A percentile compares a stretch with the other conserved stretches of the same genome.
phyloP scores from a whole-genome alignment of 2,113 vertebrate genomes.

The Pachycephala philippinensis region DNA sequence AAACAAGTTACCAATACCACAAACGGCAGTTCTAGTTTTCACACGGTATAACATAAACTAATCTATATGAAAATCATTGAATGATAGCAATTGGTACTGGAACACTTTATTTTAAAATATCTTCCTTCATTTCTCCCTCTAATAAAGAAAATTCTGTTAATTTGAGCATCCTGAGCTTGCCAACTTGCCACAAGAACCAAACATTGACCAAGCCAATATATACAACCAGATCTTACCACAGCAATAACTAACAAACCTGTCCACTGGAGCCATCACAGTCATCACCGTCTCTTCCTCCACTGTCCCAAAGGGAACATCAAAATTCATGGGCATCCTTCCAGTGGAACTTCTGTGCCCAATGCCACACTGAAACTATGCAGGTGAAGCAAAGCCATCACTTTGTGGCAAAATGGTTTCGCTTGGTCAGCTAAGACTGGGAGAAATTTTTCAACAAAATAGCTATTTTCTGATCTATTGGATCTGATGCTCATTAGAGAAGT shows the following conservation, averaged over 20 bases:
- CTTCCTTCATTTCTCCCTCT: background rate
- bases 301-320: background rate
- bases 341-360: background rate
- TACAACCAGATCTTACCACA: background rate
- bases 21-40: background rate
- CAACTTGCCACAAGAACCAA: background rate
- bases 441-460: background rate
- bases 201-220: background rate
- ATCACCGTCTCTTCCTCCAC: background rate
- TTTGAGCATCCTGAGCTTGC: background rate
- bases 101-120: background rate
- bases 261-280: background rate
- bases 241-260: background rate
- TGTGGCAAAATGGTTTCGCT: background rate
- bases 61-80: background rate
- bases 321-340: background rate
- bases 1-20: background rate
- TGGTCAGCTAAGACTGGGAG: background rate
- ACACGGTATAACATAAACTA: background rate
- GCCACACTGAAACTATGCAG: background rate
- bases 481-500: background rate
- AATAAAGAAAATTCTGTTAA: background rate
- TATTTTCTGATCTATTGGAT: background rate
- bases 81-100: background rate
- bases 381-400: background rate